phyloP scores from a whole-genome alignment of 2,797 vertebrate genomes.

The Mormyrops attenuatus region DNA sequence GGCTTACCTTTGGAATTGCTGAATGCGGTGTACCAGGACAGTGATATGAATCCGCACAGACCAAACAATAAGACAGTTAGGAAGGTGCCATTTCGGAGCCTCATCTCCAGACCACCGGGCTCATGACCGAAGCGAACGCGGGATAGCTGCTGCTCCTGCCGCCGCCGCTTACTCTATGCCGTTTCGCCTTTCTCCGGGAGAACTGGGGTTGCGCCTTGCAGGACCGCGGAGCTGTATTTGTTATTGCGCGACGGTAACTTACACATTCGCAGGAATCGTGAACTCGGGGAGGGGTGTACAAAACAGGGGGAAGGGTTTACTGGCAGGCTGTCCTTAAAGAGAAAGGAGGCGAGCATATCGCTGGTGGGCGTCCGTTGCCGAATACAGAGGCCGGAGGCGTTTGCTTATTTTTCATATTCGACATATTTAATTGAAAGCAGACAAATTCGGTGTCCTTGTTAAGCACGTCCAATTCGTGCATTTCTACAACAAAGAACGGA shows the following conservation, averaged over 20 bases:
- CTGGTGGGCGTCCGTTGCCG: slow-evolving; percentile 15
- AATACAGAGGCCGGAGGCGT: not conserved
- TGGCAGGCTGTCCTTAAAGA: slow-evolving; percentile 24
- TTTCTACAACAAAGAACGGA: not conserved
- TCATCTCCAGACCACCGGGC: slow-evolving; percentile 84
- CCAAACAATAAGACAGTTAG: slow-evolving; percentile 89
- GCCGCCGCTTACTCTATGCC: not conserved
- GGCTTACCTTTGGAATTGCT: slow-evolving; percentile 86
- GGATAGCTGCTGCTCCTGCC: slow-evolving; percentile 25
- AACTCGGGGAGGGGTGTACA: slow-evolving; percentile 29
- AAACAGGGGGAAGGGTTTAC: slow-evolving; percentile 31
- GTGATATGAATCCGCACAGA: slow-evolving; percentile 86
- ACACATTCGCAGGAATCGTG: slow-evolving; percentile 23
- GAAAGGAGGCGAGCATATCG: slow-evolving; percentile 12
- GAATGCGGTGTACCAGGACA: slow-evolving; percentile 96
- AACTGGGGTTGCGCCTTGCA: slow-evolving; percentile 16
- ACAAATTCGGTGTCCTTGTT: slow-evolving; percentile 23
- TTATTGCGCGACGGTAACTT: slow-evolving; percentile 32
- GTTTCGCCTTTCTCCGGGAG: not conserved
- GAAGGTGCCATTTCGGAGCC: slow-evolving; percentile 94
- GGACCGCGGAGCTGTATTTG: slow-evolving; percentile 27
- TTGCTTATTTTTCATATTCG: slow-evolving; percentile 19
- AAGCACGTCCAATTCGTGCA: slow-evolving; percentile 25
- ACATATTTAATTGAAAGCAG: slow-evolving; percentile 4
- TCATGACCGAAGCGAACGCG: slow-evolving; percentile 75